Evolutionary conservation across 1,140 invertebrate genomes (phyloP).

Genomic region (Triops longicaudatus): DNA sequence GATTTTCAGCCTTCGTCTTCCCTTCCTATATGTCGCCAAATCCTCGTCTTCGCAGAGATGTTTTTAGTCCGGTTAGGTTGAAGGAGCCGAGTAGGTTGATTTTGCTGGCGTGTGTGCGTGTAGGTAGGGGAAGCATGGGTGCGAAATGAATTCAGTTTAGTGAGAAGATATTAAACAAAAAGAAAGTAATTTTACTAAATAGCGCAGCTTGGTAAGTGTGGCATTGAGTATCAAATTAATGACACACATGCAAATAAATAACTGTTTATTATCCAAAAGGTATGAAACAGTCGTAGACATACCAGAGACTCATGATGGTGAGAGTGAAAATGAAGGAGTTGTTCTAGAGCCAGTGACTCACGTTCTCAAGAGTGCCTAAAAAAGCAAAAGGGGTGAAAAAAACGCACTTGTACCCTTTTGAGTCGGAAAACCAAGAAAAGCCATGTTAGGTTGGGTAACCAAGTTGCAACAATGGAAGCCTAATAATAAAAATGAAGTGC

Average conservation of each 20-base stretch:
- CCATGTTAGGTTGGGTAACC: not conserved
- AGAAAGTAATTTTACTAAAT: too few relatives aligned
- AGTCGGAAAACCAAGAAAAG: not conserved
- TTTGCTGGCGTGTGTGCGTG: not conserved
- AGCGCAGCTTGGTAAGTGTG: too few relatives aligned
- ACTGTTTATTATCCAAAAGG: too few relatives aligned
- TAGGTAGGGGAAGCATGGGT: too few relatives aligned
- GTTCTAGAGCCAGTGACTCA: not conserved
- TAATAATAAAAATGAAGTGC: not conserved
- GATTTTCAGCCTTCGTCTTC: not conserved
- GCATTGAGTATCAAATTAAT: too few relatives aligned
- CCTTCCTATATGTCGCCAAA: not conserved
- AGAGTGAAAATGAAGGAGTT: too few relatives aligned
- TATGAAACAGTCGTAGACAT: too few relatives aligned
- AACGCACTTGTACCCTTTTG: not conserved
- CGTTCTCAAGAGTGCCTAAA: not conserved
- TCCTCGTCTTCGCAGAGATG: not conserved
- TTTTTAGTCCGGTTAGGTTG: not conserved
- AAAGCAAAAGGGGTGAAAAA: not conserved
- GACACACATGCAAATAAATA: too few relatives aligned
- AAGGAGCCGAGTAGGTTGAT: not conserved
- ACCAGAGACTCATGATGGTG: too few relatives aligned
- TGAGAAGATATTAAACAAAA: too few relatives aligned
- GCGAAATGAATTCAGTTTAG: too few relatives aligned
- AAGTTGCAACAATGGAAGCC: slow-evolving; percentile 6